Base-by-base conservation (phyloP, 2,888 invertebrate genomes). In the Ophraella communa region DNA sequence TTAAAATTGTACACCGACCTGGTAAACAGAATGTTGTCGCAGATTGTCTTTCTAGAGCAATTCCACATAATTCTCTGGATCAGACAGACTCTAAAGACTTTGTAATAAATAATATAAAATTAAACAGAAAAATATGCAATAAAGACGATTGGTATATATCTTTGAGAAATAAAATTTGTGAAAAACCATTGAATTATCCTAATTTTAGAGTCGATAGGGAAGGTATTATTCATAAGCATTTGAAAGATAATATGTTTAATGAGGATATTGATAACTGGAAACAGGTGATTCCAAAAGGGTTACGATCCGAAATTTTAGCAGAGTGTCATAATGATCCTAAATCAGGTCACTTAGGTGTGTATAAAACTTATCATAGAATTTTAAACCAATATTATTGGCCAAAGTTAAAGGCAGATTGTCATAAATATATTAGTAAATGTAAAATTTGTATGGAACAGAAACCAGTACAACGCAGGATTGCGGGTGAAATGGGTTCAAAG, bases 351-450 rank as follows among this genome's bases (percentile, higher is more conserved):
- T 33, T 33, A 11, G 33, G 11, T 33, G 33, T 33, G 10, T 33
- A 33, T 33, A 33, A 33, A 33, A 33, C 33, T 11, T 33, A 27
- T 27, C 27, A 33, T 33, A 11, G 33, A 33, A 33, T 33, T 33
- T 11, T 33, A 33, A 33, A 33, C 11, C 33, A 52, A 20, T 44
- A n/a, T 24, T 44, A 44, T 18, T 56, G 56, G 56, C 44, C 56
- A 1, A 56, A 56, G 44, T 20, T 56, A 23, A 10, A 23, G 2
- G 4, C 11, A 20, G 56, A 56, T 56, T n/a, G 42, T 42, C 11
- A 7, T n/a, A 35, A 18, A 11, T 56, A 17, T 44, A 30, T 56
- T 24, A 8, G 56, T 18, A 5, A 44, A n/a, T 56, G 44, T 44
- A 24, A 17, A 39, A 10, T 21, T 20, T 39, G 35, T 54, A 1